phyloP scores from a whole-genome alignment of 2,113 vertebrate genomes.

The Hippocampus comes region DNA sequence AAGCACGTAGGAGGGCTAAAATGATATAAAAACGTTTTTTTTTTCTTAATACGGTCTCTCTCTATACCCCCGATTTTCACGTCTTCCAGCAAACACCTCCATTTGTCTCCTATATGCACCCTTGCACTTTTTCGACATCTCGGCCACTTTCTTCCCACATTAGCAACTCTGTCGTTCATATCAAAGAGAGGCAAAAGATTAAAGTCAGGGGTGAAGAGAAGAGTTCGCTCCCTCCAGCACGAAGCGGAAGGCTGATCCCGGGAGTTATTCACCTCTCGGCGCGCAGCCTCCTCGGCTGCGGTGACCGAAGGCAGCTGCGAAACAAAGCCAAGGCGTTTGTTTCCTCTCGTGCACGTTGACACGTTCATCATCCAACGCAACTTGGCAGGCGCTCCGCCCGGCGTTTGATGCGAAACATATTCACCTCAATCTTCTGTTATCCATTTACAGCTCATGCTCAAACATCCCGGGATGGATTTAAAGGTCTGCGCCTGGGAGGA shows the following conservation, averaged over 20 bases:
- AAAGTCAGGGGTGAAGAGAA: constrained; percentile 63
- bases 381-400: constrained; percentile 13
- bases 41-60: no score
- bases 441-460: constrained; percentile 23
- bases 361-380: constrained; percentile 6
- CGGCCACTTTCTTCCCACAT: constrained; percentile 38
- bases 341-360: constrained; percentile 19
- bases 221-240: constrained; percentile 58
- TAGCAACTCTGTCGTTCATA: constrained; percentile 54
- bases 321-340: constrained; percentile 45
- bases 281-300: constrained; percentile 30
- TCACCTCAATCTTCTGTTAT: constrained; percentile 8
- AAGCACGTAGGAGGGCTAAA: no score
- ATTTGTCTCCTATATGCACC: constrained; percentile 45
- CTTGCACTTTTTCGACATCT: constrained; percentile 13
- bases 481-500: constrained; percentile 38
- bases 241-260: constrained; percentile 44
- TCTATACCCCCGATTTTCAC: constrained; percentile 49
- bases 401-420: constrained; percentile 7
- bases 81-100: constrained; percentile 48
- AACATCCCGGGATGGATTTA: constrained; percentile 42
- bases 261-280: constrained; percentile 36
- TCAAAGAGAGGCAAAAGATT: constrained; percentile 61
- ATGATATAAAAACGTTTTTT: no score
- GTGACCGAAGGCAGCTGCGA: constrained; percentile 27